Base-by-base conservation (phyloP, 2,888 invertebrate species). In the Phortica okadai region DNA sequence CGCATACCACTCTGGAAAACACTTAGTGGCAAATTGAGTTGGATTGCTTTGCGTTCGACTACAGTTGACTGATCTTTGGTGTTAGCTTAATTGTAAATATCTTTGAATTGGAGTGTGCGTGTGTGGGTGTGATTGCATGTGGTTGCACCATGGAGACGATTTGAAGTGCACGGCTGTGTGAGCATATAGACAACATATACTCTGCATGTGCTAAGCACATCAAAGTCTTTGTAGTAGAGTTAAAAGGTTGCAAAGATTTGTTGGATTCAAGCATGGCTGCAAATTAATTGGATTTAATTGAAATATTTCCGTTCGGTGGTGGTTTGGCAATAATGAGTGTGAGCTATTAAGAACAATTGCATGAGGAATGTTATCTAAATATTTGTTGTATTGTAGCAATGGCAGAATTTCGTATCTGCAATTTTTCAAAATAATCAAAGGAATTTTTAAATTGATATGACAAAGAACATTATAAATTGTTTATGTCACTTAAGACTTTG, bases 171-270 rank as follows among this genome's bases (percentile, higher is more conserved):
- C 62, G 21, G 1, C 14, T 16, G 59, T 16, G 11, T 6, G 73
- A 33, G 56, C 77, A 8, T 74, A 73, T 76, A 74, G 75, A 73
- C 74, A 66, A 77, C 75, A 70, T 77, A 79, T 73, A 74, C 79
- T 75, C 80, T 74, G 73, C 82, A 81, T 78, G 74, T 78, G 76
- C 74, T 69, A 77, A 79, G 45, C 78, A 80, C 82, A 87, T 87
- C 88, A 88, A 88, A 85, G 86, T 80, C 21, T n/a, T 73, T 82
- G 82, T 56, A 56, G 67, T 79, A 78, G 79, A 78, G 81, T 77
- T 85, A 86, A 83, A 16, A 25, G 25, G 50, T 70, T 45, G 54
- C 50, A 11, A 6, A 33, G 14, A 44, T 56, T 56, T 14, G 16
- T 16, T 56, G 56, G n/a, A 8, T 44, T 66, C n/a, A 67, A 67